These are phyloP conservation scores for Gopherus evgoodei DNA, from an alignment of 2,113 vertebrate species.

Conservation along the genomic window DNA sequence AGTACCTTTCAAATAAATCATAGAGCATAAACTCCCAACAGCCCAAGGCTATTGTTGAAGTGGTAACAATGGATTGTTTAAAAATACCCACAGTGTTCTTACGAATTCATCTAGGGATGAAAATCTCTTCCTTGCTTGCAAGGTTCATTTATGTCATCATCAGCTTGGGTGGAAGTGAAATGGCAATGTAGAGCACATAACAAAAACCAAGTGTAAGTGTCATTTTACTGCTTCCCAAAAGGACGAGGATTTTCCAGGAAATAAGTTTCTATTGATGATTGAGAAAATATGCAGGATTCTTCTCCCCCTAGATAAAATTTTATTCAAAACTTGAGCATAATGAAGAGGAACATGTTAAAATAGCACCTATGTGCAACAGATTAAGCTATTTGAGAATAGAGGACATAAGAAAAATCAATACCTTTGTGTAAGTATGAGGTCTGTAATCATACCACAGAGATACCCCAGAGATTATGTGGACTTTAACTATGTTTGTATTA, in stretches of 20 bases:
- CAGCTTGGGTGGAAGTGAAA: neutral
- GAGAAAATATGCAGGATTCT: neutral
- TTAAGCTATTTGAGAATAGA: constrained; percentile 7
- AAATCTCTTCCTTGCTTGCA: neutral
- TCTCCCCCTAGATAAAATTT: constrained; percentile 4
- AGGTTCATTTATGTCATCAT: constrained; percentile 19
- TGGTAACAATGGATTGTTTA: neutral
- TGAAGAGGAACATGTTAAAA: constrained; percentile 12
- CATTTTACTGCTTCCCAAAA: constrained; percentile 23
- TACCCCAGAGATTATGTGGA: constrained; percentile 62
- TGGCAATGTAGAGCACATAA: neutral
- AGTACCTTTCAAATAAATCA: constrained; percentile 1
- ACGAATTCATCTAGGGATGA: neutral
- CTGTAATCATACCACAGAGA: constrained; percentile 50
- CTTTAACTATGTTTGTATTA: constrained; percentile 63
- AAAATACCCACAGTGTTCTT: constrained; percentile 24
- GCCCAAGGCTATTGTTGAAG: neutral
- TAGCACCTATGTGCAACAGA: neutral
- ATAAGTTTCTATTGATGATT: neutral
- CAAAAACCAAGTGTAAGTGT: constrained; percentile 41
- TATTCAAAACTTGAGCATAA: constrained; percentile 20
- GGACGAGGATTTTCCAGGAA: neutral
- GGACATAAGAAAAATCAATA: constrained; percentile 68
- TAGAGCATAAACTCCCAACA: neutral
- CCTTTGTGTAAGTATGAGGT: constrained; percentile 53